These are phyloP conservation scores for Temnothorax ravouxi DNA, from an alignment of 2,888 invertebrate genomes.

Conservation along the genomic window DNA sequence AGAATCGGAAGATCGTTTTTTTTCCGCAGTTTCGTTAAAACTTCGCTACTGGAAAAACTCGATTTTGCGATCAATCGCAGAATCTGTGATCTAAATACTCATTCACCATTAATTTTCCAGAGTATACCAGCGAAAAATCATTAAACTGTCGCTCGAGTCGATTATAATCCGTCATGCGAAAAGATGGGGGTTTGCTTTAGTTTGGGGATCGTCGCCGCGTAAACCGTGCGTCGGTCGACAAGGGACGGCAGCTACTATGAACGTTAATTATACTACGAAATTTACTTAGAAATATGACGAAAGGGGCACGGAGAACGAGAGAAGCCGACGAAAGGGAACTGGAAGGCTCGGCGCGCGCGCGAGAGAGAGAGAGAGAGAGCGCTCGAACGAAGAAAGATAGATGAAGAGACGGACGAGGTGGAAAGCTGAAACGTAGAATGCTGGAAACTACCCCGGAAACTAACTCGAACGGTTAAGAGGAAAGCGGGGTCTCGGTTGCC, in stretches of 20 bases:
- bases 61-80: background rate
- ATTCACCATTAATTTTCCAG: background rate
- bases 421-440: conserved; percentile 53
- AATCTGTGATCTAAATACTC: background rate
- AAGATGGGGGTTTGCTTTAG: conserved; percentile 5
- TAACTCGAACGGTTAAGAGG: conserved; percentile 70
- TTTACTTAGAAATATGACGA: conserved; percentile 81
- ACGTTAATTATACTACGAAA: conserved; percentile 81
- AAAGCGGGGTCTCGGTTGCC: conserved; percentile 49
- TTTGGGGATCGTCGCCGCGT: background rate
- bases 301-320: conserved; percentile 52
- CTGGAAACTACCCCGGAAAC: conserved; percentile 68
- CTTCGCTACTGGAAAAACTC: background rate
- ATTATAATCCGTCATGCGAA: conserved; percentile 41
- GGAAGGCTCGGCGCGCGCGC: background rate
- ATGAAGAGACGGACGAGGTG: conserved; percentile 31
- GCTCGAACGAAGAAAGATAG: conserved; percentile 38
- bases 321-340: conserved; percentile 32
- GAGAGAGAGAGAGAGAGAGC: background rate
- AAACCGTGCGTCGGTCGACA: conserved; percentile 48
- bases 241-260: conserved; percentile 64
- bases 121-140: conserved; percentile 1
- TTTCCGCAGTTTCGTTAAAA: background rate
- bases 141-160: conserved; percentile 24
- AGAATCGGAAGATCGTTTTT: background rate